These are phyloP conservation scores for Opisthocomus hoazin DNA, from an alignment of 2,113 vertebrate species.

Conservation along the genomic window DNA sequence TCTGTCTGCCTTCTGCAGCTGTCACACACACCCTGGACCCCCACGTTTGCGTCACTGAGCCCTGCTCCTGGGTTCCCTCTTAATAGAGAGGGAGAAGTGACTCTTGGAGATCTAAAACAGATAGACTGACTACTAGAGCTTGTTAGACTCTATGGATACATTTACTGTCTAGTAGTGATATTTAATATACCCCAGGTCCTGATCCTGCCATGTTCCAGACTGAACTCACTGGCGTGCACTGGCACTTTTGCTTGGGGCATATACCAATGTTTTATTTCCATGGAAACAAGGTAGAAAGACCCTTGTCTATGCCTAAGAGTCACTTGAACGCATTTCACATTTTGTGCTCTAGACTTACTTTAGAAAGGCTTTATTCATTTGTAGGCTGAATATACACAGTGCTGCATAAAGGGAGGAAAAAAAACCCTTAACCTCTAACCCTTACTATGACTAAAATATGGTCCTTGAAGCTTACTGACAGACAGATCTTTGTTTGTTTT, in stretches of 20 bases:
- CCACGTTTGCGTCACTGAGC: fast-evolving
- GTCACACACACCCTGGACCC: background rate
- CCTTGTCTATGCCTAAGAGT: background rate
- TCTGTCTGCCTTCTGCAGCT: background rate
- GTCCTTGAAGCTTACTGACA: background rate
- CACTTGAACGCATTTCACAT: background rate
- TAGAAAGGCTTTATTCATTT: background rate
- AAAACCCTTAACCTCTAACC: background rate
- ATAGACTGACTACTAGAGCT: background rate
- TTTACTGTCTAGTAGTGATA: background rate
- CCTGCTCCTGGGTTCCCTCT: background rate
- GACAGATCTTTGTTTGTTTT: background rate
- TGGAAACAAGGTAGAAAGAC: background rate
- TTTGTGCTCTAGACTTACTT: background rate
- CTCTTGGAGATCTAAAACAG: background rate
- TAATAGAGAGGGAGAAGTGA: background rate
- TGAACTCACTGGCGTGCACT: background rate
- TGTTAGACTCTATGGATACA: background rate
- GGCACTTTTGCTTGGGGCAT: background rate
- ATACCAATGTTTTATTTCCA: background rate
- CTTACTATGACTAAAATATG: background rate
- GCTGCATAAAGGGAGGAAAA: background rate
- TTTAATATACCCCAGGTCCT: background rate
- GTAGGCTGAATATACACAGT: background rate
- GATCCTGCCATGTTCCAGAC: background rate